Conservation (phyloP, 2,797 vertebrate genomes). For the Cichlasoma orientale region DNA sequence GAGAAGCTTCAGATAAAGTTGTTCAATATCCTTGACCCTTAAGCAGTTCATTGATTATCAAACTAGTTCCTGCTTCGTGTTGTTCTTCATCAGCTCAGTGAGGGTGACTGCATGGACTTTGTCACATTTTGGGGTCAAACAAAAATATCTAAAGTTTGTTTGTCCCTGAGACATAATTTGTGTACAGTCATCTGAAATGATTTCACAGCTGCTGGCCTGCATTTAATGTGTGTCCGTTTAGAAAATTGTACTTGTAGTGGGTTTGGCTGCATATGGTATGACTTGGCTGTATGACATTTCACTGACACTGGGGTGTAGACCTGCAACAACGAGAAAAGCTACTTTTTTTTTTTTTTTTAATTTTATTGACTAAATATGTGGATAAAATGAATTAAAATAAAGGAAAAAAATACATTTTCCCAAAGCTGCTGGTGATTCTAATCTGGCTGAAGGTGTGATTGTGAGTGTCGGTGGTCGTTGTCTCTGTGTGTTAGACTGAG, state of each 20-base stretch:
- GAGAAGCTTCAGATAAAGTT: neutral
- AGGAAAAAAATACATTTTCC: too few relatives aligned
- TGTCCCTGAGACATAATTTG: neutral
- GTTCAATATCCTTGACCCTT: neutral
- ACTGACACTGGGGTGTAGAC: neutral
- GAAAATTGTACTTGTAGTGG: neutral
- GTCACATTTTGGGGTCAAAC: neutral
- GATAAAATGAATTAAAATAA: neutral
- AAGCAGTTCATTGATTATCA: neutral
- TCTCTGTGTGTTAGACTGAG: neutral
- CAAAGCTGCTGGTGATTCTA: neutral
- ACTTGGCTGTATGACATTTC: neutral
- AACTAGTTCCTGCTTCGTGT: neutral
- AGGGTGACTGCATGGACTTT: neutral
- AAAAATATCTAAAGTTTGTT: neutral
- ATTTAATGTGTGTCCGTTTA: neutral
- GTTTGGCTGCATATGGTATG: neutral
- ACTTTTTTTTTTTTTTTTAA: neutral
- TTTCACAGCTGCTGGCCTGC: conserved; percentile 2
- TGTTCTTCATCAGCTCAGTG: neutral
- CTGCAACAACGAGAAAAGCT: neutral
- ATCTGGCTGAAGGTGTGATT: neutral
- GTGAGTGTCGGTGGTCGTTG: neutral
- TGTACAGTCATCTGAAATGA: conserved; percentile 10
- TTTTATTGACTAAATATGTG: neutral